These are phyloP conservation scores for Oryzias javanicus DNA, from an alignment of 2,113 vertebrate genomes.

Conservation along the genomic window DNA sequence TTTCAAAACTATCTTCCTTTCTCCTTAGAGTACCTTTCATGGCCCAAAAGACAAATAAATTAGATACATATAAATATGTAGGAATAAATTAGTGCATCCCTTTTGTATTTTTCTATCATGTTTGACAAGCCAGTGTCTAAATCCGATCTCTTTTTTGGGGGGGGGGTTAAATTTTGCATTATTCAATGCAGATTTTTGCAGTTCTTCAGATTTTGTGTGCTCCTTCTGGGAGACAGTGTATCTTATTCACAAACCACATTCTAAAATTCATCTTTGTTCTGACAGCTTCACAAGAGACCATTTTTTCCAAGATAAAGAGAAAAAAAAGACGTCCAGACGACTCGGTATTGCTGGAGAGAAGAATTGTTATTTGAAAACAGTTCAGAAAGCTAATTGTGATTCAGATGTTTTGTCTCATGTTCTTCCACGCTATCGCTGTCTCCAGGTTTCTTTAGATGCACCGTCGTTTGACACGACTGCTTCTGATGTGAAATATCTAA, in stretches of 20 bases:
- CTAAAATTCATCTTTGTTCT: constrained; percentile 1
- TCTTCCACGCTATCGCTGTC: background rate
- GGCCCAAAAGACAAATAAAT: no score
- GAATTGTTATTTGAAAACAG: constrained; percentile 19
- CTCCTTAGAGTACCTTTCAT: no score
- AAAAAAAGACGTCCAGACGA: background rate
- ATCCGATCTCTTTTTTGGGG: no score
- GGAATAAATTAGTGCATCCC: no score
- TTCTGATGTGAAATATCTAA: constrained; percentile 24
- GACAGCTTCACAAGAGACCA: constrained; percentile 7
- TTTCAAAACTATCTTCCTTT: no score
- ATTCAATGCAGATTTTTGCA: no score
- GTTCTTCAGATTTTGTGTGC: no score
- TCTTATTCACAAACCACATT: background rate
- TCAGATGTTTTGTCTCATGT: constrained; percentile 34
- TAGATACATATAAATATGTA: no score
- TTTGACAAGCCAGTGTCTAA: no score
- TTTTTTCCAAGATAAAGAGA: constrained; percentile 7
- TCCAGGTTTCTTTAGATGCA: constrained; percentile 18
- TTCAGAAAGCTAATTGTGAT: constrained; percentile 20
- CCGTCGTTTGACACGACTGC: constrained; percentile 14
- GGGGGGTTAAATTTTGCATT: no score
- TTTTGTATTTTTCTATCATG: no score
- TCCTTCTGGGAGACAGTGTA: background rate
- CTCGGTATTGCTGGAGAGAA: constrained; percentile 5